These are phyloP conservation scores for Drosophila chauvacae DNA, from an alignment of 1,140 invertebrate genomes.

Conservation along the genomic window DNA sequence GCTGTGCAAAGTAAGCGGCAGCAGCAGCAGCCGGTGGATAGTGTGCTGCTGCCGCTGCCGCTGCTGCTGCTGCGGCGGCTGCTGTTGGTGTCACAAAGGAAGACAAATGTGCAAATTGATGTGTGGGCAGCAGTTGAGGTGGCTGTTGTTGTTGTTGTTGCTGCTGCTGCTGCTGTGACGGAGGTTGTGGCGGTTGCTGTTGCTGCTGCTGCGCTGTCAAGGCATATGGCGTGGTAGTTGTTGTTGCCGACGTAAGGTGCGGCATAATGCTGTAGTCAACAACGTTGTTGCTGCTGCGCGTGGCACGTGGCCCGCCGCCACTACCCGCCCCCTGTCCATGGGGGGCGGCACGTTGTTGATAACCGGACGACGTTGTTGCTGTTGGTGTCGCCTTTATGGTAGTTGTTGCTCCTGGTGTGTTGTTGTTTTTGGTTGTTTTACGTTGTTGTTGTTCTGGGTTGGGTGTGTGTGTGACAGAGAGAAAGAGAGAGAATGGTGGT, in stretches of 20 bases:
- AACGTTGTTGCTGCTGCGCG: conserved; percentile 64
- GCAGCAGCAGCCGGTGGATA: conserved; percentile 64
- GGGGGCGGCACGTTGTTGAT: conserved; percentile 69
- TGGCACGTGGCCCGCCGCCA: conserved; percentile 68
- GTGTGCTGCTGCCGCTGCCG: conserved; percentile 46
- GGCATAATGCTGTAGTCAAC: conserved; percentile 66
- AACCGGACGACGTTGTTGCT: conserved; percentile 73
- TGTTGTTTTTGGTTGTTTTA: conserved; percentile 32
- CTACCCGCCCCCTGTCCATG: conserved; percentile 68
- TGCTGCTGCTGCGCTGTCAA: conserved; percentile 51
- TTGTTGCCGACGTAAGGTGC: conserved; percentile 33
- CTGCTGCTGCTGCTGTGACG: conserved; percentile 32
- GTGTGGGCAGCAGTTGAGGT: conserved; percentile 55
- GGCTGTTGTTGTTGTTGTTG: conserved; percentile 33
- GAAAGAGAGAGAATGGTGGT: conserved; percentile 51
- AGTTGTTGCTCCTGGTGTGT: conserved; percentile 35
- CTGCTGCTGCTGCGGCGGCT: conserved; percentile 43
- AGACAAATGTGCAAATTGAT: conserved; percentile 74
- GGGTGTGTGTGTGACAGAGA: conserved; percentile 49
- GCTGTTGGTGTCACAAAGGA: conserved; percentile 66
- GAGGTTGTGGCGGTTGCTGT: conserved; percentile 28
- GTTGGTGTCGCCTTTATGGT: conserved; percentile 42
- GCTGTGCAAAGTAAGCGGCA: conserved; percentile 65
- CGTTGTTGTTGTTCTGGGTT: conserved; percentile 48
- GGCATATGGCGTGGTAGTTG: conserved; percentile 56